Percentiles rank a stretch among this genome's conserved stretches.
phyloP scores from a whole-genome alignment of 2,797 vertebrate genomes.

The Eupleurogrammus muticus region DNA sequence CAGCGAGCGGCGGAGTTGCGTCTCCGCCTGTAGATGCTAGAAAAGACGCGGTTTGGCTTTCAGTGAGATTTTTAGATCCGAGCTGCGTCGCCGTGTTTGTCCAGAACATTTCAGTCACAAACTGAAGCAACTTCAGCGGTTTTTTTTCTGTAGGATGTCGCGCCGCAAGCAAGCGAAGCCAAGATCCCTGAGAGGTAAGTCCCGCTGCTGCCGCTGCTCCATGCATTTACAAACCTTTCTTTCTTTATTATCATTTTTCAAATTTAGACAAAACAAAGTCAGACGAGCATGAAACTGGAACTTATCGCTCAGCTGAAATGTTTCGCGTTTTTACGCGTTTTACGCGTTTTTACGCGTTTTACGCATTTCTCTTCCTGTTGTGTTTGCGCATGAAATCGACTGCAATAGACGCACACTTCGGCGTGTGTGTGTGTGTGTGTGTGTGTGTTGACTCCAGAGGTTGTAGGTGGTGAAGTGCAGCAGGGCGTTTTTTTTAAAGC shows the following conservation, averaged over 20 bases:
- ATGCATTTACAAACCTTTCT: neutral
- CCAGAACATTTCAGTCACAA: constrained; percentile 87
- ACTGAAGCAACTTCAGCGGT: constrained; percentile 95
- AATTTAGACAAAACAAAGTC: too few relatives aligned
- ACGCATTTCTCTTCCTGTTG: constrained; percentile 55
- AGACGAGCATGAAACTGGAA: constrained; percentile 59
- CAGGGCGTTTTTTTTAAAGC: constrained; percentile 36
- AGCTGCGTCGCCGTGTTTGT: constrained; percentile 60
- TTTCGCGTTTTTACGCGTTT: constrained; percentile 38
- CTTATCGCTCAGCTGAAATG: constrained; percentile 56
- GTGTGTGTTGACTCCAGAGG: too few relatives aligned
- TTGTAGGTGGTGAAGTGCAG: constrained; percentile 59
- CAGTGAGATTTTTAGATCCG: constrained; percentile 66
- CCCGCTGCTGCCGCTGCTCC: constrained; percentile 64
- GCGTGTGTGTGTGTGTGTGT: too few relatives aligned
- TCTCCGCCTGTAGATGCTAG: constrained; percentile 77
- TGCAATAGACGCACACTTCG: constrained; percentile 37
- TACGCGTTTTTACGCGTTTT: constrained; percentile 60
- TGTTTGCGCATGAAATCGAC: constrained; percentile 59
- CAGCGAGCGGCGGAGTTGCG: constrained; percentile 69
- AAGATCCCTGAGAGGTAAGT: constrained; percentile 99
- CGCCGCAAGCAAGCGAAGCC: constrained; percentile 99
- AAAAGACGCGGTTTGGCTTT: constrained; percentile 58
- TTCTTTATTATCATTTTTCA: constrained; percentile 47
- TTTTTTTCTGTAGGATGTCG: constrained; percentile 99